phyloP scores from a whole-genome alignment of 1,140 invertebrate genomes.

The Temnothorax curvispinosus region DNA sequence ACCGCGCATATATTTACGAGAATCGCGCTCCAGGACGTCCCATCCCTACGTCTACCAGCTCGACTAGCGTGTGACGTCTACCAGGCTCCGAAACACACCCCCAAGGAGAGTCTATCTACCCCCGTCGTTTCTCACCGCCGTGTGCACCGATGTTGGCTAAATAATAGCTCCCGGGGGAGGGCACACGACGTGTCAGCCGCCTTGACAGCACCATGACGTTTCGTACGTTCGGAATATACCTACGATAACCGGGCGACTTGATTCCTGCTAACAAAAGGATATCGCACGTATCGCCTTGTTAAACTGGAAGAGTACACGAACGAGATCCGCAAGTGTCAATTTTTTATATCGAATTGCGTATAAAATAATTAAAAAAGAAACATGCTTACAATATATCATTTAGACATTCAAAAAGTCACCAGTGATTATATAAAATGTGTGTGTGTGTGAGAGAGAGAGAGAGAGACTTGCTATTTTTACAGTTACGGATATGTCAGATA shows the following conservation, averaged over 20 bases:
- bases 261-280: constrained; percentile 74
- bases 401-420: too few relatives aligned
- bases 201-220: constrained; percentile 82
- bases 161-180: constrained; percentile 83
- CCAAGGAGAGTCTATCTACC: constrained; percentile 63
- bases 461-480: background rate
- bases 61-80: constrained; percentile 70
- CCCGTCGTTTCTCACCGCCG: constrained; percentile 71
- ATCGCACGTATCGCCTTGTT: constrained; percentile 37
- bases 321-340: background rate
- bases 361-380: background rate
- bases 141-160: constrained; percentile 81
- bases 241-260: constrained; percentile 47
- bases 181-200: constrained; percentile 83
- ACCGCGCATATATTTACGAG: constrained; percentile 76
- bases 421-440: too few relatives aligned
- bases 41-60: constrained; percentile 54
- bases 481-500: background rate
- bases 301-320: constrained; percentile 4
- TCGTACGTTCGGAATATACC: constrained; percentile 69
- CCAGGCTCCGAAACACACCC: constrained; percentile 71
- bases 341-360: background rate
- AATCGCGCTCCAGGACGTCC: constrained; percentile 57
- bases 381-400: too few relatives aligned
- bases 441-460: too few relatives aligned